Base-by-base conservation (phyloP, 2,113 vertebrate species). In the Myocastor coypus region DNA sequence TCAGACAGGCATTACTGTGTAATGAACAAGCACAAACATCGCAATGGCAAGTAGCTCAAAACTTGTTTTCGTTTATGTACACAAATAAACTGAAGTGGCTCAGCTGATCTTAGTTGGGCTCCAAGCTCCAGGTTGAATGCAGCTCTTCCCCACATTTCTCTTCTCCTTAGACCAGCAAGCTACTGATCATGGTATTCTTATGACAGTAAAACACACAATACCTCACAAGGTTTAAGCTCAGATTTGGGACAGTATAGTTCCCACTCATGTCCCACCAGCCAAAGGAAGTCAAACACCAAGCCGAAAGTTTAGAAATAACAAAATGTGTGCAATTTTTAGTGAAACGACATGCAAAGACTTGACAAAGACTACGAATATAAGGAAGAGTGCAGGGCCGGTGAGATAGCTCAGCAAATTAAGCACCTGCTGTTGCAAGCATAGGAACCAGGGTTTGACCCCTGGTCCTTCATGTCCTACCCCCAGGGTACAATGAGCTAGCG, bases 21-120 rank as follows among this genome's bases (percentile, higher is more conserved):
- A 86, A 83, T 28, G 75, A 92, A 37, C 34, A 64, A 63, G 37
- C 66, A 92, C 24, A 95, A 42, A 88, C n/a, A 80, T 92, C 66
- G 91, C 71, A 88, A 3, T 69, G 61, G 37, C n/a, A 64, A 57
- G 7, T 50, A 75, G 80, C 7, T 55, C 55, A 50, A 64, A 88
- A 75, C 28, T 26, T 73, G 20, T 78, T 95, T 95, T 95, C 42
- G 75, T 19, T 8, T 19, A 40, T 11, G 7, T 87, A 40, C 57
- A 9, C 19, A 22, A 7, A 22, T 26, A 64, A 63, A 8, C 71
- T 75, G 32, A 84, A 42, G n/a, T 12, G 10, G 24, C 61, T 87
- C 66, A 57, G 9, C 26, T 71, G 57, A 57, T 81, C 24, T 71
- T 87, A 71, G 14, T 28, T 93, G 9, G 64, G 40, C 87, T 92